phyloP scores from a whole-genome alignment of 1,140 invertebrate genomes.

The Phortica variegata region DNA sequence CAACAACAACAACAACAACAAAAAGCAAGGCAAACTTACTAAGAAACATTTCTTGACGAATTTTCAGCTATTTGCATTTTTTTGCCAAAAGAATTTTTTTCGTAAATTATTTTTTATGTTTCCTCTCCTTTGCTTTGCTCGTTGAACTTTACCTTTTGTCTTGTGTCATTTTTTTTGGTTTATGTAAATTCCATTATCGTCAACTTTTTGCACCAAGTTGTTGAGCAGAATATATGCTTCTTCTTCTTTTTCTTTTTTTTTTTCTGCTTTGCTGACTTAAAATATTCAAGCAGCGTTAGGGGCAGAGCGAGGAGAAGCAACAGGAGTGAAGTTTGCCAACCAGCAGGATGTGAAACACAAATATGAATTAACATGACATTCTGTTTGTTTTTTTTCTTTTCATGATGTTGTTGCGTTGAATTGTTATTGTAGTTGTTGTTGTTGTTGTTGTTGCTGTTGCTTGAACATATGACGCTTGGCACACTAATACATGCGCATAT shows the following conservation, averaged over 20 bases:
- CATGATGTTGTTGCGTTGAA: too few relatives aligned
- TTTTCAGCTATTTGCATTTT: slow-evolving; percentile 6
- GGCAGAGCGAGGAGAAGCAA: slow-evolving; percentile 9
- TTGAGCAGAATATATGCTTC: too few relatives aligned
- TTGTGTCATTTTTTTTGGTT: slow-evolving; percentile 47
- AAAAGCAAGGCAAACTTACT: slow-evolving; percentile 33
- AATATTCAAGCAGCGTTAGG: background rate
- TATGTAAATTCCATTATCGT: slow-evolving; percentile 45
- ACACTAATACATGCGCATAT: slow-evolving; percentile 5
- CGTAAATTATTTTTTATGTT: too few relatives aligned
- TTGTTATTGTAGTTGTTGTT: slow-evolving; percentile 24
- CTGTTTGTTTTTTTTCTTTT: slow-evolving; percentile 16
- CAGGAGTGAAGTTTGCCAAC: slow-evolving; percentile 18
- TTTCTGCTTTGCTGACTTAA: too few relatives aligned
- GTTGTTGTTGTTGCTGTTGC: slow-evolving; percentile 10
- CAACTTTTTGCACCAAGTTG: too few relatives aligned
- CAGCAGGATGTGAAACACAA: background rate
- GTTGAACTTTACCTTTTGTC: slow-evolving; percentile 41
- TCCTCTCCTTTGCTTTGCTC: too few relatives aligned
- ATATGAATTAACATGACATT: slow-evolving; percentile 49
- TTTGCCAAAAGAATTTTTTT: slow-evolving; percentile 43
- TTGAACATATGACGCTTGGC: background rate
- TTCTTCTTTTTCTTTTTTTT: too few relatives aligned
- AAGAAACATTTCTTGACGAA: slow-evolving; percentile 17
- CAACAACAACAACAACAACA: slow-evolving; percentile 13